A percentile compares a stretch with the other conserved stretches of the same genome.
Conservation (phyloP, 2,113 vertebrate species). For the Gracilinanus agilis region DNA sequence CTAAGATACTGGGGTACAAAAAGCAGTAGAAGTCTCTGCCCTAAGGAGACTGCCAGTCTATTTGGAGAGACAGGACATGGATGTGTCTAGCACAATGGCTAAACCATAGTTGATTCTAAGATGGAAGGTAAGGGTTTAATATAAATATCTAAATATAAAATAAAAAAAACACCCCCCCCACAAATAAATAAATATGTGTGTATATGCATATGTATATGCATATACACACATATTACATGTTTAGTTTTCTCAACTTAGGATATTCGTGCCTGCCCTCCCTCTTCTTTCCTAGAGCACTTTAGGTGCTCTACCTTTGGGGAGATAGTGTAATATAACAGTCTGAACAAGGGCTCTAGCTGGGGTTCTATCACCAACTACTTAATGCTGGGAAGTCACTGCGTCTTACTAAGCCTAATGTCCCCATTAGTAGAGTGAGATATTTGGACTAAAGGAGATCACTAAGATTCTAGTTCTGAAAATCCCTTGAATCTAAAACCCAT, state of each 20-base stretch:
- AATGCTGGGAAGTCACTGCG: background rate
- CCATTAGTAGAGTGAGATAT: background rate
- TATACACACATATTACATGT: background rate
- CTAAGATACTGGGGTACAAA: background rate
- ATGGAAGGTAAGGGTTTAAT: no score
- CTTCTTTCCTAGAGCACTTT: background rate
- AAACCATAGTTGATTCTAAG: background rate
- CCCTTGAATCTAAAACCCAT: background rate
- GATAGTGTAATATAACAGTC: background rate
- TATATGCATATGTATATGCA: no score
- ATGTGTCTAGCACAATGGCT: background rate
- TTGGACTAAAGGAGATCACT: background rate
- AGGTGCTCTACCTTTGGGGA: background rate
- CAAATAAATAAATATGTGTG: no score
- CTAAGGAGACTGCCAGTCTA: background rate
- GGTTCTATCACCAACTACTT: background rate
- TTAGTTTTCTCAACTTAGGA: background rate
- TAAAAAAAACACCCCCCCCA: no score
- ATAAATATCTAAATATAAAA: no score
- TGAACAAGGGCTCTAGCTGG: background rate
- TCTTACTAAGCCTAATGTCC: background rate
- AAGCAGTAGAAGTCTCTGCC: background rate
- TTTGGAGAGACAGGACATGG: background rate
- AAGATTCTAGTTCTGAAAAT: background rate
- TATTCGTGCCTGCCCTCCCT: background rate